Base-by-base conservation (phyloP, 2,113 vertebrate species). In the Taurulus bubalis region DNA sequence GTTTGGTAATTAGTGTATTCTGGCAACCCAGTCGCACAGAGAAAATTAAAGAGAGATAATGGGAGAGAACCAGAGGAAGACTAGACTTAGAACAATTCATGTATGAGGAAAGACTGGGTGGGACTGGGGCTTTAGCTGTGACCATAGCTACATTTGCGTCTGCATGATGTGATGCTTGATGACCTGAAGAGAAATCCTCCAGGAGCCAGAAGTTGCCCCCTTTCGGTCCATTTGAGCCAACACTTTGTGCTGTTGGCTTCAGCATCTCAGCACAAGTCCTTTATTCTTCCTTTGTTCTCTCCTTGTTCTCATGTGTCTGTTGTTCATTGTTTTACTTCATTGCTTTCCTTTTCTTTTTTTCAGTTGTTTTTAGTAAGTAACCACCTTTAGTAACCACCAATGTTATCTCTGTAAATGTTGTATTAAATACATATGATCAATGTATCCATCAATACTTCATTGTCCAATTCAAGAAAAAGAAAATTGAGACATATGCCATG, bases 131-230 rank as follows among this genome's bases (percentile, higher is more conserved):
- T 55, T 20, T 36, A 71, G 71, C 85, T 30, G 45, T 77, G 72
- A 49, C 75, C 45, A 47, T 71, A 22, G 85, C 15, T 73, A 63
- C 32, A 60, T 70, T 22, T 65, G 24, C 15, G 16, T 77, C 65
- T 82, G 59, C 70, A 26, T 85, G 85, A 90, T 82, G 79, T 80
- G 73, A 90, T 93, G 88, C 87, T 90, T 87, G 80, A 87, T 92
- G 89, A 91, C 88, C 89, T 85, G 87, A 80, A 89, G 75, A 90
- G 55, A 84, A 89, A 87, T 84, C 80, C 78, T 68, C 77, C 51
- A 80, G 85, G 70, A 79, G 78, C 63, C 79, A 86, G 67, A 83
- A 90, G 83, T 84, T 79, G 47, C 58, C 83, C 71, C 82, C 32
- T 82, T 77, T 76, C 55, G 73, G 80, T 89, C 82, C 80, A 84